Evolutionary conservation across 2,888 invertebrate genomes (phyloP).

Genomic region (Theretra japonica): DNA sequence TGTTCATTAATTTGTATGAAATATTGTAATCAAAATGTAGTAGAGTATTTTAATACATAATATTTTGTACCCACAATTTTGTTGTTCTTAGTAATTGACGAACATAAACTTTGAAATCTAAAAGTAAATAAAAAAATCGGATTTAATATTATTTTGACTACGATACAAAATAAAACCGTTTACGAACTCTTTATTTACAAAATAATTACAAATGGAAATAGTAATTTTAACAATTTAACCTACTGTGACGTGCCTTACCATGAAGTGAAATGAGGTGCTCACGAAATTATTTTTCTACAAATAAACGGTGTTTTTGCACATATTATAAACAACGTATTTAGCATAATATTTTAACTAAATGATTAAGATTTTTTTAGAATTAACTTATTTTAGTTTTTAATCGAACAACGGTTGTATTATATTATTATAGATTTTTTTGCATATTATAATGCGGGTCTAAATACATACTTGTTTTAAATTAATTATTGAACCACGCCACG

Average conservation of each 20-base stretch:
- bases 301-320: conserved; percentile 31
- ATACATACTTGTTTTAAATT: conserved; percentile 61
- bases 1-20: conserved; percentile 44
- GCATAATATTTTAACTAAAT: conserved; percentile 44
- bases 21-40: conserved; percentile 38
- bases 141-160: not conserved
- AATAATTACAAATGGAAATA: not conserved
- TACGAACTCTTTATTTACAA: not conserved
- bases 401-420: conserved; percentile 64
- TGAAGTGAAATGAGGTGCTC: conserved; percentile 57
- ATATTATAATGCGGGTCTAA: conserved; percentile 76
- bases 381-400: conserved; percentile 65
- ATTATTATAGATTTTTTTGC: conserved; percentile 56
- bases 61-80: not conserved
- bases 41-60: not conserved
- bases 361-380: conserved; percentile 49
- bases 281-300: conserved; percentile 46
- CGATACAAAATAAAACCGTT: not conserved
- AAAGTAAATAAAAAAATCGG: not conserved
- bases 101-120: no score
- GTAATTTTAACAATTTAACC: conserved; percentile 27
- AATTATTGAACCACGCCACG: conserved; percentile 74
- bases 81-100: no score
- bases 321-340: conserved; percentile 36
- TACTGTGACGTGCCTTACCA: conserved; percentile 55